Evolutionary conservation across 2,888 invertebrate species (phyloP), one percentile per base, ranked within the genome.

Genomic region (Schrankia costaestrigalis): DNA sequence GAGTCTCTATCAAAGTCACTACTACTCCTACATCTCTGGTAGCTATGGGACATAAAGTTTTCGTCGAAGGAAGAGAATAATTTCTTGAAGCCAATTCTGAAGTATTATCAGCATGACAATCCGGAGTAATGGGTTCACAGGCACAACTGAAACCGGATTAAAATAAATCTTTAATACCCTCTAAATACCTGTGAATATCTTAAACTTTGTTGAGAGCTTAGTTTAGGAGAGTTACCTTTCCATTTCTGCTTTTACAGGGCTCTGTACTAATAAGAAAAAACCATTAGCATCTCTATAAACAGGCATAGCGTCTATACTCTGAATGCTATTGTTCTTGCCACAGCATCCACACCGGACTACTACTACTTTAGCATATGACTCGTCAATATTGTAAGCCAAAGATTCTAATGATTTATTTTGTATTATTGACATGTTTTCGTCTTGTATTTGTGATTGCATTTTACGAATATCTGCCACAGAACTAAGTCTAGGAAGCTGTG

Each of bases 371-470:
- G 53, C 35, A 13, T 51, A 47, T 19, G 35, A 41, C 2, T 52
- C 49, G 9, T 39, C 34, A 7, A 40, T 35, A 10, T 25, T 31
- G 5, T 26, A 31, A 14, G 55, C 28, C 7, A 45, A 6, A 12
- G 58, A 49, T 14, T 58, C 41, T 26, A 63, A 41, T 4, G 56
- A 56, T 31, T 58, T 53, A 14, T 48, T 56, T 17, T 55, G 45
- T 11, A 36, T 26, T 37, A 46, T 40, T 15, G 46, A 35, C 36
- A 54, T 33, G 3, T 50, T 41, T 2, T 61, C 56, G 8, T 59
- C 37, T 42, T 65, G 51, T 11, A 49, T 50, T 39, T 72, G 66
- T 8, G 70, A 70, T 18, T 51, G 41, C 68, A 68, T n/a, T 39
- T 32, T 9, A 35, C n/a, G 25, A 11, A 58, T 22, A 11, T 60